Evolutionary conservation across 2,113 vertebrate genomes (phyloP), one percentile per base, ranked within the genome.

Genomic region (Hippolais icterina): DNA sequence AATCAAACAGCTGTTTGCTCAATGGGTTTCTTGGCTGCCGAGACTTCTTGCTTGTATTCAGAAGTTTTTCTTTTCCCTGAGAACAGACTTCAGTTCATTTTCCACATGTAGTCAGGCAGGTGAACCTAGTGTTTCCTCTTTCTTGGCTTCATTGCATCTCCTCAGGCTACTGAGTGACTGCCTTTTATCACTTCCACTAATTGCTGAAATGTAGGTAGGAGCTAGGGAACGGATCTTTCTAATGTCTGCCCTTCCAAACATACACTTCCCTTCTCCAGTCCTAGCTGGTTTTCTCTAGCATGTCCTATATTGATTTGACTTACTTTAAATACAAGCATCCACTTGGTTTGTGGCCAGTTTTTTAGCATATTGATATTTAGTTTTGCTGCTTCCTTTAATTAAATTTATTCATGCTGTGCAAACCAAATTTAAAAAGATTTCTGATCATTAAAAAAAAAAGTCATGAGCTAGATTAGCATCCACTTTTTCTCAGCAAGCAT

Each of bases 311-410:
- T 89, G 24, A 75, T 91, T 91, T 56, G 50, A 77, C 46, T 93
- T 90, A 37, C n/a, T 95, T 93, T 87, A 79, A 89, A 66, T 77
- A 78, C 23, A 78, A 71, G 47, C 56, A 79, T 78, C 52, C 7
- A 2, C 52, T 95, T 93, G 69, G 27, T 89, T 91, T 35, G 16
- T 78, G 77, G 63, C 66, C 71, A 72, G 12, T 12, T 80, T 91
- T 91, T 87, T 75, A 54, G 35, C 28, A 14, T 70, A 39, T 81
- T 78, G 54, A 33, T 74, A 57, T 89, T 94, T 84, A 89, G 44
- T 64, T 94, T 82, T 95, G 60, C 68, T 83, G 35, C 56, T 87
- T 96, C 65, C 64, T 87, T 95, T 93, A 91, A 89, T 90, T 88
- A 85, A 92, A 90, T 83, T 24, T 87, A 71, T 82, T 91, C 77